Conservation (phyloP, 2,797 vertebrate species). For the Pantherophis vulpinus region DNA sequence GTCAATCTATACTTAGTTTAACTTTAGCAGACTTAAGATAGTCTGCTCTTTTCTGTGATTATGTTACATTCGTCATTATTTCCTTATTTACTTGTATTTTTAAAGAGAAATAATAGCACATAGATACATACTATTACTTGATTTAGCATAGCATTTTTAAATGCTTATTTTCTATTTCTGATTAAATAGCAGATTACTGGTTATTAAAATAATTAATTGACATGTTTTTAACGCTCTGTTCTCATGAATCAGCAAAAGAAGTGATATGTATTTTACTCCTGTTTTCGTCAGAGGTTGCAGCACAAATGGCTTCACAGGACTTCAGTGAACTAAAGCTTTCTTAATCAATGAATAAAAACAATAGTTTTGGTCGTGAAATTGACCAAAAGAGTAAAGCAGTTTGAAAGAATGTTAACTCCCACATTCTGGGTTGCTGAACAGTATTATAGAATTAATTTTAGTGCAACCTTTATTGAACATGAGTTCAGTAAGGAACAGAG, state of each 20-base stretch:
- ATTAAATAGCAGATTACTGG: slow-evolving; percentile 24
- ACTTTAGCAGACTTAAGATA: slow-evolving; percentile 38
- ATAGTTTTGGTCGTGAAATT: slow-evolving; percentile 4
- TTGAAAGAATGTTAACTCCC: background rate
- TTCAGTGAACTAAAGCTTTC: slow-evolving; percentile 19
- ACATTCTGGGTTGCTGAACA: background rate
- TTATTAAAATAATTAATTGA: slow-evolving; percentile 52
- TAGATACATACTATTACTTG: background rate
- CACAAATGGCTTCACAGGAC: background rate
- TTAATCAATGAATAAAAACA: slow-evolving; percentile 29
- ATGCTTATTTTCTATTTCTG: slow-evolving; percentile 34
- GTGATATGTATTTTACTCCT: background rate
- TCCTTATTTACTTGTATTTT: background rate
- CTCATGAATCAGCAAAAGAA: background rate
- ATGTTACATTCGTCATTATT: background rate
- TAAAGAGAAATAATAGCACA: background rate
- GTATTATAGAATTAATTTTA: slow-evolving; percentile 30
- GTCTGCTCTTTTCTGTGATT: slow-evolving; percentile 9
- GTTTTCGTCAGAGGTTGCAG: slow-evolving; percentile 22
- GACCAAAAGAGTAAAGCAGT: background rate
- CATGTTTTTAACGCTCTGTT: slow-evolving; percentile 22
- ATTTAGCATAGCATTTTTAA: background rate
- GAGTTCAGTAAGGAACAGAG: background rate
- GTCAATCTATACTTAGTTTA: slow-evolving; percentile 53
- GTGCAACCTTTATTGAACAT: slow-evolving; percentile 3